Conservation (phyloP, 2,797 vertebrate species). For the Enteromius thamalakanensis region DNA sequence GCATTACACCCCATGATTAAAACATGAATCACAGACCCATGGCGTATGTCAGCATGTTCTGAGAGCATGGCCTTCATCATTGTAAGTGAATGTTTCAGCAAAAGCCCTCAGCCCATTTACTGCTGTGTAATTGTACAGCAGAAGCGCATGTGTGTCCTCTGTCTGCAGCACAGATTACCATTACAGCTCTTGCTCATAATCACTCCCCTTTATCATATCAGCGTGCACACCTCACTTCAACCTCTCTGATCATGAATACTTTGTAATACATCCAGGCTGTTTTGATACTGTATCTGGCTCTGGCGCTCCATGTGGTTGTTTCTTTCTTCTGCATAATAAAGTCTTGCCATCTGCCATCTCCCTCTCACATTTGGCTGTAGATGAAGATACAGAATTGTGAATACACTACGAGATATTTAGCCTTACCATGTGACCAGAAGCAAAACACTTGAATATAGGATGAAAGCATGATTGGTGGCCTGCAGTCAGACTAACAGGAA, state of each 20-base stretch:
- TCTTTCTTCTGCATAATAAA: slow-evolving; percentile 22
- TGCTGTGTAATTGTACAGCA: slow-evolving; percentile 13
- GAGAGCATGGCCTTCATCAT: background rate
- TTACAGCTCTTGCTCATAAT: slow-evolving; percentile 42
- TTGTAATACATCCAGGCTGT: slow-evolving; percentile 11
- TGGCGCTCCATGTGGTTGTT: background rate
- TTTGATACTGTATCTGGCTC: slow-evolving; percentile 24
- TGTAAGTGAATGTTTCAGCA: background rate
- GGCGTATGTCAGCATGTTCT: slow-evolving; percentile 6
- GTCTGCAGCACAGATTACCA: slow-evolving; percentile 45
- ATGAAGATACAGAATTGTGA: slow-evolving; percentile 11
- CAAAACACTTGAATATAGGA: background rate
- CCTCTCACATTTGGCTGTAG: slow-evolving; percentile 15
- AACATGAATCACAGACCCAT: background rate
- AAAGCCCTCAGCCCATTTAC: background rate
- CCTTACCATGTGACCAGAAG: background rate
- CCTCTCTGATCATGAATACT: background rate
- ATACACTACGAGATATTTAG: slow-evolving; percentile 16
- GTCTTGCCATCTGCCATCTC: slow-evolving; percentile 30
- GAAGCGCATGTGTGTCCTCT: background rate
- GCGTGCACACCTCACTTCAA: background rate
- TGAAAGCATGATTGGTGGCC: background rate
- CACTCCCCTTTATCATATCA: slow-evolving; percentile 28
- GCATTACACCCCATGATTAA: slow-evolving; percentile 1
- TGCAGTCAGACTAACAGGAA: background rate